Conservation (phyloP, 2,797 vertebrate species). For the Dendrocincla tyrannina region DNA sequence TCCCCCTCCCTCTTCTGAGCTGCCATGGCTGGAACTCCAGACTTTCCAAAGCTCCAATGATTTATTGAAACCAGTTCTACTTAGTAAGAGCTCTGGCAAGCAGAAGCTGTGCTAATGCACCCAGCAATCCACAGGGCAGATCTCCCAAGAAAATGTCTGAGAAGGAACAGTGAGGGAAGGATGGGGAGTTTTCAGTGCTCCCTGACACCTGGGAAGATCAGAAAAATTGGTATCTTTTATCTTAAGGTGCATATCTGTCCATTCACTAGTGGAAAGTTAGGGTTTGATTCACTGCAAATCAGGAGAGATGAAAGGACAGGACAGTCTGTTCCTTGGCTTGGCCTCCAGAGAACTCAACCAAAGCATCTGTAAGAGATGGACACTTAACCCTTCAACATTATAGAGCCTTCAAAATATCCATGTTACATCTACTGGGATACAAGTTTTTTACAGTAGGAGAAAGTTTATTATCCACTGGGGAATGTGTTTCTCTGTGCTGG, state of each 20-base stretch:
- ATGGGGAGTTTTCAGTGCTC: neutral
- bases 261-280: neutral
- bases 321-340: neutral
- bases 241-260: neutral
- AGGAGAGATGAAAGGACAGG: neutral
- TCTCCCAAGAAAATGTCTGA: constrained; percentile 32
- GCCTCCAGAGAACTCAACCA: neutral
- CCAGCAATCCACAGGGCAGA: constrained; percentile 20
- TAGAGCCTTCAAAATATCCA: neutral
- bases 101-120: constrained; percentile 38
- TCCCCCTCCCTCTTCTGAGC: neutral
- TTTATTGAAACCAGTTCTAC: constrained; percentile 59
- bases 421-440: neutral
- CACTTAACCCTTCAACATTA: neutral
- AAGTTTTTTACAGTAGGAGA: neutral
- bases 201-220: neutral
- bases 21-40: neutral
- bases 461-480: neutral
- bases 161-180: constrained; percentile 5
- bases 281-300: neutral
- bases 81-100: constrained; percentile 24
- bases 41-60: constrained; percentile 5
- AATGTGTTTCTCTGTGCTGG: neutral
- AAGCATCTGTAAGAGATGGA: neutral
- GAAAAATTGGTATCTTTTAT: neutral